phyloP scores from a whole-genome alignment of 2,888 invertebrate genomes.

The Eupithecia tripunctaria region DNA sequence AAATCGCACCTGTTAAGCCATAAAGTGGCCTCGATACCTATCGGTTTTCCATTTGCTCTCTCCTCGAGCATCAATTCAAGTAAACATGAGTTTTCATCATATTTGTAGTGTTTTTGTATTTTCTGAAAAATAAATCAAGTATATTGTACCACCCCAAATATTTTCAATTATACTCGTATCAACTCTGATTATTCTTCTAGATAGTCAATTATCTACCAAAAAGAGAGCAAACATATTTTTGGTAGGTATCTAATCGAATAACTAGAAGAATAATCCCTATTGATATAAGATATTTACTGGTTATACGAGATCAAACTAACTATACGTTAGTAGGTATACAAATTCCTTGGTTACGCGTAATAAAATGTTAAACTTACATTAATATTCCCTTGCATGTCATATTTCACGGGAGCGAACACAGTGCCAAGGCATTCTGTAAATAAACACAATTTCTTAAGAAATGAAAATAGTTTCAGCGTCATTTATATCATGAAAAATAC shows the following conservation, averaged over 20 bases:
- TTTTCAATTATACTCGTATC: too few species aligned
- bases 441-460: slow-evolving; percentile 31
- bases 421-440: slow-evolving; percentile 89
- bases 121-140: slow-evolving; percentile 76
- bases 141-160: not conserved
- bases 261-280: not conserved
- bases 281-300: too few species aligned
- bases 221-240: too few species aligned
- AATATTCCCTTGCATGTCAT: slow-evolving; percentile 91
- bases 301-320: too few species aligned
- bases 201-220: not conserved
- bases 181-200: too few species aligned
- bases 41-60: slow-evolving; percentile 75
- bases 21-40: slow-evolving; percentile 86
- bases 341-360: too few species aligned
- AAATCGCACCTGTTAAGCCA: slow-evolving; percentile 87
- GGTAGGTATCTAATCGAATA: not conserved
- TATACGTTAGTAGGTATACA: too few species aligned
- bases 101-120: slow-evolving; percentile 83
- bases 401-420: slow-evolving; percentile 88
- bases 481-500: slow-evolving; percentile 14
- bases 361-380: slow-evolving; percentile 79
- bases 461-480: slow-evolving; percentile 13
- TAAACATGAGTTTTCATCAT: slow-evolving; percentile 84
- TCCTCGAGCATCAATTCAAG: slow-evolving; percentile 88